Conservation (phyloP, 2,113 vertebrate species). For the Takifugu flavidus region DNA sequence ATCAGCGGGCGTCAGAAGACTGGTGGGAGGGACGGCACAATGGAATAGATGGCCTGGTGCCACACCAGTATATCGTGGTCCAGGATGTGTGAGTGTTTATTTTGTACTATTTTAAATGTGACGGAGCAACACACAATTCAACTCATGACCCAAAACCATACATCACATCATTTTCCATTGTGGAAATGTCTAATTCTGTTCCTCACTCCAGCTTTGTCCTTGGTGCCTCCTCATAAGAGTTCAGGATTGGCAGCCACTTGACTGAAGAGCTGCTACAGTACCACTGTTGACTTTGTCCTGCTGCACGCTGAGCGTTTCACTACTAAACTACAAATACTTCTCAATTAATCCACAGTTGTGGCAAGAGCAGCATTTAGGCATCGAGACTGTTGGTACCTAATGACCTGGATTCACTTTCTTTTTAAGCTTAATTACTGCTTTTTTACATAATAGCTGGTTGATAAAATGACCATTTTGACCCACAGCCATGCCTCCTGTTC, state of each 20-base stretch:
- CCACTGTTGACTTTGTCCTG: constrained; percentile 17
- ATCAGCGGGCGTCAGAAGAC: constrained; percentile 94
- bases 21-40: constrained; percentile 99
- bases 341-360: constrained; percentile 28
- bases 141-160: no score
- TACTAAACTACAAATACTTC: constrained; percentile 22
- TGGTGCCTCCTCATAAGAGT: constrained; percentile 22
- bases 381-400: constrained; percentile 41
- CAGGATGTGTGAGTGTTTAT: constrained; percentile 92
- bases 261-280: constrained; percentile 3
- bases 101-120: not conserved
- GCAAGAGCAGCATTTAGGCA: constrained; percentile 32
- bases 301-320: not conserved
- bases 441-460: constrained; percentile 52
- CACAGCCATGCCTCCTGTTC: constrained; percentile 17
- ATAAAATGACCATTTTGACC: constrained; percentile 52
- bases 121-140: not conserved
- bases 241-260: not conserved
- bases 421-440: constrained; percentile 46
- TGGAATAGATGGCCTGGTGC: constrained; percentile 93
- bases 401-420: constrained; percentile 52
- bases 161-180: not conserved
- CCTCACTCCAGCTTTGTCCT: constrained; percentile 3
- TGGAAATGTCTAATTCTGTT: not conserved
- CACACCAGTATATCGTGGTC: constrained; percentile 98